Conservation (phyloP, 64 coral and sea anemone genomes). For the Exaiptasia diaphana region DNA sequence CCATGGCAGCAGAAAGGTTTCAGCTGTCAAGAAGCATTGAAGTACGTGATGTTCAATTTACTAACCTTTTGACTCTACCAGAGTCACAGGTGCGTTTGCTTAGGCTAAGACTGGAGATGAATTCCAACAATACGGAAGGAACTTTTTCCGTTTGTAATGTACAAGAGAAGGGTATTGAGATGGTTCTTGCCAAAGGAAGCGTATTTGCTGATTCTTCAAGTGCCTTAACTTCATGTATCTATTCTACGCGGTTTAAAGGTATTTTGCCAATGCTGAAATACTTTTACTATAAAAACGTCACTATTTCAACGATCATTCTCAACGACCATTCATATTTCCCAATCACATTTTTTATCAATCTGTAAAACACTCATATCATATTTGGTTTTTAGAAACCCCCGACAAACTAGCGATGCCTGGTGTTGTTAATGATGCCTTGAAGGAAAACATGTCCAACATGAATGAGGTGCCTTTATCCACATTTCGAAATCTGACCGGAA, state of each 20-base stretch:
- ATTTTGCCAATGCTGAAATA: too few relatives aligned
- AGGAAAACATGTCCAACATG: slow-evolving; percentile 34
- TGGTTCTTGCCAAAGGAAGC: slow-evolving; percentile 46
- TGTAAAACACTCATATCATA: too few relatives aligned
- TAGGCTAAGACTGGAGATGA: slow-evolving; percentile 47
- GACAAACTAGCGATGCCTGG: too few relatives aligned
- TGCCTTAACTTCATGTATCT: too few relatives aligned
- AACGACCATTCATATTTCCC: too few relatives aligned
- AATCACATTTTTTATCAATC: too few relatives aligned
- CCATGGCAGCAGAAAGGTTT: slow-evolving; percentile 71
- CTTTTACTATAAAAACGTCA: too few relatives aligned
- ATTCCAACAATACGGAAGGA: background rate
- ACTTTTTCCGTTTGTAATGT: slow-evolving; percentile 42
- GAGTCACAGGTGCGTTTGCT: slow-evolving; percentile 61
- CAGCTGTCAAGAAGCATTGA: slow-evolving; percentile 25
- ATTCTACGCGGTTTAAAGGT: too few relatives aligned
- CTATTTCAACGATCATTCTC: too few relatives aligned
- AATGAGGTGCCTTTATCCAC: slow-evolving; percentile 20
- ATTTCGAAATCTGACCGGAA: slow-evolving; percentile 48
- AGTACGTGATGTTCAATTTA: slow-evolving; percentile 54
- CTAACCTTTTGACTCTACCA: slow-evolving; percentile 60
- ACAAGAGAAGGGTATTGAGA: slow-evolving; percentile 59
- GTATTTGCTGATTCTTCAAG: background rate
- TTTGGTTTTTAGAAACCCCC: too few relatives aligned
- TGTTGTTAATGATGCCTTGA: background rate